A percentile compares a stretch with the other conserved stretches of the same genome.
These are phyloP conservation scores for Drosophila repleta DNA, from an alignment of 1,140 invertebrate genomes.

Conservation along the genomic window DNA sequence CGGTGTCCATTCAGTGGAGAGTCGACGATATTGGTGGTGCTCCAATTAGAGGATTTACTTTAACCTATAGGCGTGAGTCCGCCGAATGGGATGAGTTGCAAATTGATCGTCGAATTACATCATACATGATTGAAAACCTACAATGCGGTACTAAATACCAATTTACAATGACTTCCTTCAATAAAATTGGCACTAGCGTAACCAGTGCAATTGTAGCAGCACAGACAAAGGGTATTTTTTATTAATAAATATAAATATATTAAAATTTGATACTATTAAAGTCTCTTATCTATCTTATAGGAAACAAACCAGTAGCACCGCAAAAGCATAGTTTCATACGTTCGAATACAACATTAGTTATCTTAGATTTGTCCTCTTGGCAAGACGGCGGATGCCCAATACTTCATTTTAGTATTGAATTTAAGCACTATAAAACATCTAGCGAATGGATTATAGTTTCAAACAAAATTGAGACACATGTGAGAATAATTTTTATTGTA, in stretches of 20 bases:
- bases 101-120: conserved; percentile 86
- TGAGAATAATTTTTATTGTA: conserved; percentile 28
- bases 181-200: conserved; percentile 89
- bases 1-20: conserved; percentile 89
- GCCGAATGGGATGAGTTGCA: conserved; percentile 87
- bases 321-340: conserved; percentile 85
- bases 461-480: conserved; percentile 85
- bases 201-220: conserved; percentile 86
- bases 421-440: conserved; percentile 84
- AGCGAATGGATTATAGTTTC: conserved; percentile 85
- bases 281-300: conserved; percentile 12
- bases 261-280: neutral
- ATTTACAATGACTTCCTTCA: conserved; percentile 88
- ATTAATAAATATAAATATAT: too few species aligned
- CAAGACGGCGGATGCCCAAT: conserved; percentile 88
- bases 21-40: conserved; percentile 87
- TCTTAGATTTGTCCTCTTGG: conserved; percentile 87
- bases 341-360: conserved; percentile 87
- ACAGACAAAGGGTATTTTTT: conserved; percentile 85
- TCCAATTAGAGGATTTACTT: conserved; percentile 87
- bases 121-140: conserved; percentile 87
- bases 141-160: conserved; percentile 90
- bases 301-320: conserved; percentile 85
- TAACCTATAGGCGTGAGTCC: conserved; percentile 87
- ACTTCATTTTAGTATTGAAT: conserved; percentile 87